Percentiles rank a stretch among this genome's conserved stretches.
Conservation (phyloP, 1,140 invertebrate species). For the Zaprionus lachaisei region DNA sequence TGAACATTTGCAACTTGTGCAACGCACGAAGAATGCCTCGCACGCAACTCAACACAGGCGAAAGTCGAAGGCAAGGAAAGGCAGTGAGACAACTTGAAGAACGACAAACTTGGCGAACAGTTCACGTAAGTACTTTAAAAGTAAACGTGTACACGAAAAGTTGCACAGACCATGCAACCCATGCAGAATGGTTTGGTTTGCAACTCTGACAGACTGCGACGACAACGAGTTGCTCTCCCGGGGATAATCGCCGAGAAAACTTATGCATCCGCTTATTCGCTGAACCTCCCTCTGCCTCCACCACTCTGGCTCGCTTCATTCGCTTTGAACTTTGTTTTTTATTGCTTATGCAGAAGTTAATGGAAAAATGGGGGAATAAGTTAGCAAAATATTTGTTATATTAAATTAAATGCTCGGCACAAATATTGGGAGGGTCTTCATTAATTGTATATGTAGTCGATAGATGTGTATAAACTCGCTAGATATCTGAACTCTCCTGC, state of each 20-base stretch:
- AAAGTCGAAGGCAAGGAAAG: slow-evolving; percentile 3
- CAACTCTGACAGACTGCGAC: neutral
- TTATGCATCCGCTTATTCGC: neutral
- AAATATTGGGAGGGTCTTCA: neutral
- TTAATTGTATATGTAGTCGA: neutral
- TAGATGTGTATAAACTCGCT: neutral
- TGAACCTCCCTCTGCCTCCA: neutral
- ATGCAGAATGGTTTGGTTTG: neutral
- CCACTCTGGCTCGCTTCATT: neutral
- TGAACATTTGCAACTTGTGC: slow-evolving; percentile 32
- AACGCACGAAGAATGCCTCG: slow-evolving; percentile 1
- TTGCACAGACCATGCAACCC: slow-evolving; percentile 20
- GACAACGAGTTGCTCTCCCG: neutral
- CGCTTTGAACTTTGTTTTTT: slow-evolving; percentile 13
- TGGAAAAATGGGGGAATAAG: neutral
- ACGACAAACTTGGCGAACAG: slow-evolving; percentile 55
- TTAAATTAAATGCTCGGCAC: slow-evolving; percentile 6
- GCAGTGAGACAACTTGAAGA: slow-evolving; percentile 45
- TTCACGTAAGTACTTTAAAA: slow-evolving; percentile 50
- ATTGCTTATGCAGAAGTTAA: neutral
- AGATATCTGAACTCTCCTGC: neutral
- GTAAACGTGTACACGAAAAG: slow-evolving; percentile 41
- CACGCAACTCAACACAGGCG: neutral
- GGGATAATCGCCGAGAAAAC: slow-evolving; percentile 17
- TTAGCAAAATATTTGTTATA: slow-evolving; percentile 4